Evolutionary conservation across 2,888 invertebrate species (phyloP), one percentile per base, ranked within the genome.

Genomic region (Kuschelorhynchus macadamiae): DNA sequence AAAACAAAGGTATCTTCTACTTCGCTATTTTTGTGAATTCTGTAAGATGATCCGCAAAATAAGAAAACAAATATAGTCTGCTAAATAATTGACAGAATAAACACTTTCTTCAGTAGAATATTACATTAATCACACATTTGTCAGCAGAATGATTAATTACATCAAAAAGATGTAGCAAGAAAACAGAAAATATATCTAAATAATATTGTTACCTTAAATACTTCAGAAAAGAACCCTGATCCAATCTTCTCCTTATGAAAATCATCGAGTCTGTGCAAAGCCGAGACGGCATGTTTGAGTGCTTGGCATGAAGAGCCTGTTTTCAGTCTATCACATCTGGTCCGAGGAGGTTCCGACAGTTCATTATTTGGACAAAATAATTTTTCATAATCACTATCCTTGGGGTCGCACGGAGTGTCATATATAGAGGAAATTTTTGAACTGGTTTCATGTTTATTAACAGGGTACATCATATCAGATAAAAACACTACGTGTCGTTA

Each of bases 131-230:
- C n/a, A n/a, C n/a, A n/a, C n/a, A n/a, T n/a, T n/a, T n/a, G n/a
- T n/a, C n/a, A n/a, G n/a, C n/a, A n/a, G n/a, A n/a, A n/a, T n/a
- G n/a, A n/a, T n/a, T n/a, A n/a, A n/a, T n/a, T n/a, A n/a, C n/a
- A n/a, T n/a, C n/a, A n/a, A n/a, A n/a, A n/a, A n/a, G n/a, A n/a
- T n/a, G n/a, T n/a, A n/a, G n/a, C n/a, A n/a, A n/a, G n/a, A n/a
- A n/a, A n/a, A n/a, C n/a, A n/a, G n/a, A n/a, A n/a, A n/a, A n/a
- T n/a, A n/a, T n/a, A n/a, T n/a, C n/a, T n/a, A n/a, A n/a, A n/a
- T n/a, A n/a, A n/a, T n/a, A n/a, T n/a, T n/a, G n/a, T 88, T 86
- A 97, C 98, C 93, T 97, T 97, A 86, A 94, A 97, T 71, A 98
- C 97, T 87, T 97, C 96, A 2, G 97, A 97, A 87, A 97, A 98